Base-by-base conservation (phyloP, 2,888 invertebrate genomes). In the Euzophera pinguis region DNA sequence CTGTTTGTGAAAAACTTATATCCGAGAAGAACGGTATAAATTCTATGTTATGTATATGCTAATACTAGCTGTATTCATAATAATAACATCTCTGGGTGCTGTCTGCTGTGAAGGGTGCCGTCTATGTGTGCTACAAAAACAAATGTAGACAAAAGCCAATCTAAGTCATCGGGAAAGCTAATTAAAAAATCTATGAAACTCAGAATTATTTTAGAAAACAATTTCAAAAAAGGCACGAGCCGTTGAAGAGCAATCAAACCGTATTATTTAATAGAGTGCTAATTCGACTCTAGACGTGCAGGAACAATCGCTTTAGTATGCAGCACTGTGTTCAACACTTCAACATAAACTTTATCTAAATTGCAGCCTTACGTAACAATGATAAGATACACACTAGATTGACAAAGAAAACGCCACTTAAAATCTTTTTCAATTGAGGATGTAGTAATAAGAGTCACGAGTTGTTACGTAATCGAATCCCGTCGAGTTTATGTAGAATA, bases 391-490 rank as follows among this genome's bases (percentile, higher is more conserved):
- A 61, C 47, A 68, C 75, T 79, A 50, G 65, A 67, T 63, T 62
- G 63, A 53, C 58, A 54, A 56, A 56, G 57, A 54, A 55, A 58
- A 62, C 62, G 67, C 59, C 58, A 75, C 67, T 76, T 89, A 64
- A 64, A 62, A 71, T 83, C 71, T 83, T 81, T 76, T 69, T 72
- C 73, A 67, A 68, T 67, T 61, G 68, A 72, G 67, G 58, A 63
- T 66, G 62, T 72, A 61, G 74, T 84, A 82, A 85, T 78, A 78
- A 79, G 79, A 88, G 84, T 90, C 89, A 90, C 89, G 89, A 87
- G 89, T 76, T 80, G 75, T 90, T 90, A 72, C 87, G 86, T 87
- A 89, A 89, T 76, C 74, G 68, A 71, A 79, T 83, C 78, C 80
- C 69, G 70, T 68, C 67, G 72, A 74, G 64, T 81, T 76, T 70